These are phyloP conservation scores for Dendrolimus kikuchii DNA, from an alignment of 1,140 invertebrate species.

Conservation along the genomic window DNA sequence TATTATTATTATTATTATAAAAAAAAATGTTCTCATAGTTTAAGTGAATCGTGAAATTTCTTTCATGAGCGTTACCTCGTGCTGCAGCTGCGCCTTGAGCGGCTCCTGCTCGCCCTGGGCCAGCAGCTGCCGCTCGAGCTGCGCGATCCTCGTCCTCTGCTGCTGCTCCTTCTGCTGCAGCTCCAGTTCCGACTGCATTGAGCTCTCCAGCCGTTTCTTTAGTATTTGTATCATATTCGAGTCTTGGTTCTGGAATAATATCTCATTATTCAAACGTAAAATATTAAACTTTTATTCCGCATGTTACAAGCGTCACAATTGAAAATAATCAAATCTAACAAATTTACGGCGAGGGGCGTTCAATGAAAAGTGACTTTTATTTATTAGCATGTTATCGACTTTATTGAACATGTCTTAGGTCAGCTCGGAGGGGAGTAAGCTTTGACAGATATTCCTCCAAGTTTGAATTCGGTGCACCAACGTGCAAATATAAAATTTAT, in stretches of 20 bases:
- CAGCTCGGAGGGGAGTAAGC: too few species aligned
- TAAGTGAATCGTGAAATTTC: not conserved
- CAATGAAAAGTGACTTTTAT: too few species aligned
- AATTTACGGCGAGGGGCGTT: too few species aligned
- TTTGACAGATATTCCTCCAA: too few species aligned
- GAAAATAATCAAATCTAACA: too few species aligned
- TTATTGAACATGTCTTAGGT: too few species aligned
- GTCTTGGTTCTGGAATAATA: slow-evolving; percentile 69
- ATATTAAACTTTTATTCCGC: not conserved
- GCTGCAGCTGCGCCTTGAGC: slow-evolving; percentile 1
- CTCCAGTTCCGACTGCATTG: slow-evolving; percentile 75
- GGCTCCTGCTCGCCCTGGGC: slow-evolving; percentile 7
- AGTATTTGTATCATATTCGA: slow-evolving; percentile 76
- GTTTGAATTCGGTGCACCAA: too few species aligned
- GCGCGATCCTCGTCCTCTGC: slow-evolving; percentile 69
- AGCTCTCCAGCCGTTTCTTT: slow-evolving; percentile 74
- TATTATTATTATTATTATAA: too few species aligned
- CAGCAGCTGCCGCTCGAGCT: slow-evolving; percentile 58
- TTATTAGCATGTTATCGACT: too few species aligned
- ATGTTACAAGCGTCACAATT: too few species aligned
- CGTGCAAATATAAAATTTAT: too few species aligned
- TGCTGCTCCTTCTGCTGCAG: slow-evolving; percentile 74
- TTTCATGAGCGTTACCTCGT: slow-evolving; percentile 3
- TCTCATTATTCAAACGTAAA: not conserved
- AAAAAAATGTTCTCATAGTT: too few species aligned